Conservation (phyloP, 2,888 invertebrate genomes). For the Cheilosia impressa region DNA sequence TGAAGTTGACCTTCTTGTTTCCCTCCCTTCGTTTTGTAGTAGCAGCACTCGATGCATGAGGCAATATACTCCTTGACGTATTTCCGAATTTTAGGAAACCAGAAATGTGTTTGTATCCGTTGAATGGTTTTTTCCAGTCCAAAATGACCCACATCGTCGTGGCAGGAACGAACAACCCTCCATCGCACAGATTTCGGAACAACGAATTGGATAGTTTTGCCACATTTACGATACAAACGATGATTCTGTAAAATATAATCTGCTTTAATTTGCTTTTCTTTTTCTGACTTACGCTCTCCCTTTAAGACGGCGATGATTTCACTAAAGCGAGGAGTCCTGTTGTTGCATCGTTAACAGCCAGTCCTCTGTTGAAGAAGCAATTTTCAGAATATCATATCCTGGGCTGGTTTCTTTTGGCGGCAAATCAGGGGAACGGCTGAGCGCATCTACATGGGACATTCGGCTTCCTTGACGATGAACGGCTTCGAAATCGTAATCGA, state of each 20-base stretch:
- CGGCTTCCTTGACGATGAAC: constrained; percentile 66
- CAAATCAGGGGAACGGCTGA: constrained; percentile 50
- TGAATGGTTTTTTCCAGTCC: constrained; percentile 69
- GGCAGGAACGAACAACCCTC: constrained; percentile 62
- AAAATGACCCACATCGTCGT: constrained; percentile 72
- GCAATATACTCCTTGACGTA: constrained; percentile 26
- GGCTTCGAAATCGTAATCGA: constrained; percentile 71
- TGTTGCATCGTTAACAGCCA: constrained; percentile 73
- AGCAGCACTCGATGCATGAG: constrained; percentile 55
- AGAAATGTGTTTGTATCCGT: constrained; percentile 51
- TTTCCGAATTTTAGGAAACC: constrained; percentile 67
- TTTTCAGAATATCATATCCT: constrained; percentile 19
- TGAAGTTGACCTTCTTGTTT: constrained; percentile 13
- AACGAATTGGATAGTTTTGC: constrained; percentile 33
- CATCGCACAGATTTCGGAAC: constrained; percentile 64
- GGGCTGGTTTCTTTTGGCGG: constrained; percentile 25
- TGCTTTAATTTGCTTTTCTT: constrained; percentile 48
- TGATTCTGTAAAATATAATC: constrained; percentile 58
- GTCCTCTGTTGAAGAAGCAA: constrained; percentile 48
- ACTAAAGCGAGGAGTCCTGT: constrained; percentile 48
- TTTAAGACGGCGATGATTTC: constrained; percentile 50
- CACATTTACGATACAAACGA: constrained; percentile 42
- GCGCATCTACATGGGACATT: constrained; percentile 66
- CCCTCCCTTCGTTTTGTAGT: constrained; percentile 11
- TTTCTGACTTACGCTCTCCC: constrained; percentile 29